These are phyloP conservation scores for Carollia perspicillata DNA, from an alignment of 2,113 vertebrate species.

Conservation along the genomic window DNA sequence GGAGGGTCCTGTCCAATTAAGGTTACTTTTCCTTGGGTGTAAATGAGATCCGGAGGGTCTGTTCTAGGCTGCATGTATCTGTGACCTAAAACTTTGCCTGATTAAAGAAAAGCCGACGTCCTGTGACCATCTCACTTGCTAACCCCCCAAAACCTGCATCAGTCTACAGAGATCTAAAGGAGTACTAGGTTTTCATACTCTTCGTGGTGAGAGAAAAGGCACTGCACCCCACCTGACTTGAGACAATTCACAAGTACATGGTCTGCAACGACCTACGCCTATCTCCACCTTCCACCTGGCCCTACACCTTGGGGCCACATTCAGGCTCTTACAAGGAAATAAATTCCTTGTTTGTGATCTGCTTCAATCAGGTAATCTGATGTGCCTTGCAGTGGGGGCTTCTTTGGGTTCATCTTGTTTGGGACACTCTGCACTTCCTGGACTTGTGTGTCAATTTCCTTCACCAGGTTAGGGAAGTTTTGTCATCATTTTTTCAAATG, in stretches of 20 bases:
- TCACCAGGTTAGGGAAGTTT: too few relatives aligned
- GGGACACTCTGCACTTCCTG: too few relatives aligned
- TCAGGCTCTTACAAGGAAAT: not conserved
- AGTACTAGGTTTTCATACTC: not conserved
- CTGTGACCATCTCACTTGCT: not conserved
- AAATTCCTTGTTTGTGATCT: not conserved
- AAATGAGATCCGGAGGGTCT: not conserved
- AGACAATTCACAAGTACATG: not conserved
- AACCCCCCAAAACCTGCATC: not conserved
- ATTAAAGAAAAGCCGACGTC: not conserved
- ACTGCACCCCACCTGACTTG: not conserved
- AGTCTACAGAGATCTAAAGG: not conserved
- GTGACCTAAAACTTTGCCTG: not conserved
- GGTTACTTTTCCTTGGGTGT: not conserved
- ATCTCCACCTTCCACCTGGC: not conserved
- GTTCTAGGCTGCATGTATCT: not conserved
- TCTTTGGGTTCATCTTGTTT: too few relatives aligned
- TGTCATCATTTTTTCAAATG: too few relatives aligned
- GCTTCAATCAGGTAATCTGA: not conserved
- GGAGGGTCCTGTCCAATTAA: not conserved
- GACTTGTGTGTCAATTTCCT: too few relatives aligned
- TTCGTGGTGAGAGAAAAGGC: not conserved
- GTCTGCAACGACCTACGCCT: not conserved
- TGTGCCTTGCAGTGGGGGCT: too few relatives aligned
- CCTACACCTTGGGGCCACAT: not conserved